Conservation (phyloP, 2,888 invertebrate genomes). For the Melanotus villosus region DNA sequence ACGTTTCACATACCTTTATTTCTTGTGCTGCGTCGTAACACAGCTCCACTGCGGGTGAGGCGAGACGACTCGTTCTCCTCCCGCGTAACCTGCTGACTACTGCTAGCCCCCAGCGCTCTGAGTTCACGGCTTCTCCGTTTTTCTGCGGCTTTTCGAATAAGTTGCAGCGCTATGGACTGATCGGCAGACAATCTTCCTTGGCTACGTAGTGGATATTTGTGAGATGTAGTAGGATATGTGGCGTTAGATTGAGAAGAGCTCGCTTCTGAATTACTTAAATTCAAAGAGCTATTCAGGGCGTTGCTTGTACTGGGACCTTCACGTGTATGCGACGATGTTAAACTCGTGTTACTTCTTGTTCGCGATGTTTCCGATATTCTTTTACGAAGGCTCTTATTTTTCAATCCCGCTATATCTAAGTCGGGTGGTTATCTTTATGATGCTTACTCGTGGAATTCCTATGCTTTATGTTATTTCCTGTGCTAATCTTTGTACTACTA, state of each 20-base stretch:
- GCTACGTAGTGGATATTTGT: constrained; percentile 68
- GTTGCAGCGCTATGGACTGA: constrained; percentile 41
- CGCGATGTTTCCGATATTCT: constrained; percentile 38
- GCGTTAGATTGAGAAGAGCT: constrained; percentile 54
- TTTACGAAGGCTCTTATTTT: constrained; percentile 21
- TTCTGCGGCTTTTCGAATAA: constrained; percentile 59
- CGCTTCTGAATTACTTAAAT: constrained; percentile 46
- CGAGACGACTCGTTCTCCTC: constrained; percentile 71
- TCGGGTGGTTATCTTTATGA: constrained; percentile 13
- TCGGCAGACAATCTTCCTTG: constrained; percentile 60
- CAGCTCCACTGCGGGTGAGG: constrained; percentile 70
- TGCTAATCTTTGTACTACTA: constrained; percentile 22
- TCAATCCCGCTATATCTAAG: not conserved
- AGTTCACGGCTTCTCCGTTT: constrained; percentile 65
- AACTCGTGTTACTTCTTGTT: constrained; percentile 8
- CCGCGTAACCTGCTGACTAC: constrained; percentile 65
- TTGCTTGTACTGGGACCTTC: constrained; percentile 18
- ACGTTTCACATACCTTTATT: constrained; percentile 67
- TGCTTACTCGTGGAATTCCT: constrained; percentile 31
- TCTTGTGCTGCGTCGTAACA: constrained; percentile 70
- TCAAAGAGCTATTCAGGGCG: constrained; percentile 12
- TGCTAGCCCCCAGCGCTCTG: constrained; percentile 72
- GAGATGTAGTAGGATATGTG: constrained; percentile 58
- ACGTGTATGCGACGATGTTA: not conserved
- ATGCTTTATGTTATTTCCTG: constrained; percentile 30